Base-by-base conservation (phyloP, 2,888 invertebrate genomes). In the Phasia obesa region DNA sequence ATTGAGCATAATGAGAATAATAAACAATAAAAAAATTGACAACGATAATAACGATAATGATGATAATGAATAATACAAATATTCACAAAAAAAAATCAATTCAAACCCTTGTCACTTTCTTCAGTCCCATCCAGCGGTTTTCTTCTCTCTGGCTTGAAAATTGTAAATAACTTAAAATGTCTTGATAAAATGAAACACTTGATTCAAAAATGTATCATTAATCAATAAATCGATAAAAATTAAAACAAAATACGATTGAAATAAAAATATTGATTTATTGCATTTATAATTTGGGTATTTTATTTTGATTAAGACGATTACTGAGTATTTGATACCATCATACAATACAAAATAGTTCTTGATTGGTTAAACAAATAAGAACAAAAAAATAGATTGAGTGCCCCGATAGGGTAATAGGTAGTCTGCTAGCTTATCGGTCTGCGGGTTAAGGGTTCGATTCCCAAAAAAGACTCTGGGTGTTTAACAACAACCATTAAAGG, bases 11-110 rank as follows among this genome's bases (percentile, higher is more conserved):
- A 76, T 71, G 51, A 67, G 35, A 67, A 51, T 57, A 31, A 19
- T 47, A 47, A 70, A 71, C 17, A 77, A 76, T 17, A 17, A 71
- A 35, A 51, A 71, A 76, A 65, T 23, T 70, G 35, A 55, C 65
- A 71, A 64, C n/a, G n/a, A n/a, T n/a, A n/a, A n/a, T n/a, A n/a
- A n/a, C n/a, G n/a, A n/a, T 4, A 9, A 31, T 9, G 31, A 4
- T 23, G 81, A 67, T 77, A 77, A 81, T 69, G 13, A 69, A 62
- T 77, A 19, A 71, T 73, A 62, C 21, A 81, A 73, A 73, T 69
- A 62, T 4, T 65, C 31, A 23, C 27, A 38, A 11, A 17, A 42
- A 49, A 4, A 23, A 70, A 62, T 53, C 25, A 53, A 60, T 60
- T 13, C 19, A 31, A 51, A 7, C 55, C n/a, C 15, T 35, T 51